phyloP scores from a whole-genome alignment of 2,113 vertebrate species.

The Phaetusa simplex region DNA sequence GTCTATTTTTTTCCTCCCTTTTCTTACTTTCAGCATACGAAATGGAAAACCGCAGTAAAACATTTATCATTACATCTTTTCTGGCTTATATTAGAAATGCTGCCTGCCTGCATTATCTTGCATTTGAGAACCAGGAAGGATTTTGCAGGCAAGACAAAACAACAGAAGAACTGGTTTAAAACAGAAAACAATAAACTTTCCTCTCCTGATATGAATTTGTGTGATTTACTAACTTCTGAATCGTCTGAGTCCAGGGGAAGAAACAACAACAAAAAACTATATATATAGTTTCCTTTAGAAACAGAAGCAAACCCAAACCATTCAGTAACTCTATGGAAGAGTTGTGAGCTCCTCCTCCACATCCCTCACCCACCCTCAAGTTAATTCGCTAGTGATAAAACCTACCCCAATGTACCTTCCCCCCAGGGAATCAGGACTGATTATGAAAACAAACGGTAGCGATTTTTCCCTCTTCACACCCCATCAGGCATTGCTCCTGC shows the following conservation, averaged over 20 bases:
- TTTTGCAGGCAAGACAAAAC: constrained; percentile 6
- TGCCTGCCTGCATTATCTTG: not conserved
- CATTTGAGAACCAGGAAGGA: not conserved
- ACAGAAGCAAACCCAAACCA: not conserved
- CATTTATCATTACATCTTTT: not conserved
- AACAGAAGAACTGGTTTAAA: not conserved
- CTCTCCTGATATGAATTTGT: not conserved
- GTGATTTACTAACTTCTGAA: not conserved
- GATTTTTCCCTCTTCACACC: not conserved
- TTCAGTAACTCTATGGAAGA: not conserved
- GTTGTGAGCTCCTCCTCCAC: not conserved
- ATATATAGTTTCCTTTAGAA: not conserved
- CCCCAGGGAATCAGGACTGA: not conserved
- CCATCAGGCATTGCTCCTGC: not conserved
- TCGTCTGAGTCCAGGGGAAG: not conserved
- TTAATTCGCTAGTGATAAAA: not conserved
- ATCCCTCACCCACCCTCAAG: not conserved
- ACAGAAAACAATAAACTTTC: not conserved
- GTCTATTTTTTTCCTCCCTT: not conserved
- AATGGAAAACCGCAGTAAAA: not conserved
- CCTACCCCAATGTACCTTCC: not conserved
- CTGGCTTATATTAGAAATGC: not conserved
- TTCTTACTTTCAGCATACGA: not conserved
- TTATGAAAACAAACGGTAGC: not conserved
- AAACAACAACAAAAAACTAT: not conserved